Evolutionary conservation across 2,888 invertebrate species (phyloP).

Genomic region (Drosophila anomelani): DNA sequence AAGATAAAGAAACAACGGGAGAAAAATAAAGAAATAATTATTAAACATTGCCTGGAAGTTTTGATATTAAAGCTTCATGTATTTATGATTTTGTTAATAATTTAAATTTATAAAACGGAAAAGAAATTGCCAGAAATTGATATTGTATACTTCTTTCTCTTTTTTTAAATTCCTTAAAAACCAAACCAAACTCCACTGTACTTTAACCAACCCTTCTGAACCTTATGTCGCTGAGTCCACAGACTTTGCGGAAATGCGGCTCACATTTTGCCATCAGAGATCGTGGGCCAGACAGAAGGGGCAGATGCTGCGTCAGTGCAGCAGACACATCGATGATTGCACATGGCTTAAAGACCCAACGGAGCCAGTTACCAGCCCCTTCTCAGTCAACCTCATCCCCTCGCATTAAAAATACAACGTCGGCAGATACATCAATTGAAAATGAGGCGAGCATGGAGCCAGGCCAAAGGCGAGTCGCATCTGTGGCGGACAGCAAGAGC

Average conservation of each 20-base stretch:
- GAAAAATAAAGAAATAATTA: too few species aligned
- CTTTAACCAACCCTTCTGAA: background rate
- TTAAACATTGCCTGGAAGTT: background rate
- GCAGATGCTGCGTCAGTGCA: conserved; percentile 40
- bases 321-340: conserved; percentile 71
- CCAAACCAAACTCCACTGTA: background rate
- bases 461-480: conserved; percentile 18
- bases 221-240: conserved; percentile 12
- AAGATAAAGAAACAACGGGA: background rate
- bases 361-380: conserved; percentile 27
- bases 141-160: background rate
- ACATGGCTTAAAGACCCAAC: conserved; percentile 60
- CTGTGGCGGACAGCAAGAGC: conserved; percentile 51
- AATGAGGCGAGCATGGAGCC: conserved; percentile 48
- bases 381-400: conserved; percentile 1
- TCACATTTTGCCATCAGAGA: conserved; percentile 53
- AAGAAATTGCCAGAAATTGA: background rate
- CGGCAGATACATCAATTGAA: conserved; percentile 67
- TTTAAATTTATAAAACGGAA: background rate
- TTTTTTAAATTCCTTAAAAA: background rate
- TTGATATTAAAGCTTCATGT: too few species aligned
- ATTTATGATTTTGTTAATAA: background rate
- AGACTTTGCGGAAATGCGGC: conserved; percentile 56
- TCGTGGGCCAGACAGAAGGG: conserved; percentile 36
- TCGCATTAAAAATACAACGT: conserved; percentile 51